Base-by-base conservation (phyloP, 2,888 invertebrate genomes). In the Drosophila ustulata region DNA sequence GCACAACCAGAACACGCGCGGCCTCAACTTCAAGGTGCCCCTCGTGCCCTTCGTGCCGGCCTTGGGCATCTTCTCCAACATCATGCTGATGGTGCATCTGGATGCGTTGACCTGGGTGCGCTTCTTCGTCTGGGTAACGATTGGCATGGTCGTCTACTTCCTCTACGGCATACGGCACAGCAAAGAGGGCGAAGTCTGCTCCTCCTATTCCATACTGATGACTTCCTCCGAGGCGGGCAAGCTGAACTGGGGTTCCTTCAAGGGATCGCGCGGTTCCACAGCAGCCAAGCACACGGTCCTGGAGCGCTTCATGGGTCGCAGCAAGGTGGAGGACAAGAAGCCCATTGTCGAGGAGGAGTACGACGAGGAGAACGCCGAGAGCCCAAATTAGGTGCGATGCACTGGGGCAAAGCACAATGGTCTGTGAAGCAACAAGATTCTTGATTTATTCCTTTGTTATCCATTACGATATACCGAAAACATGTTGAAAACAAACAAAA, bases 121-220 rank as follows among this genome's bases (percentile, higher is more conserved):
- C 41, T 97, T 97, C 90, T 94, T 96, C 79, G 95, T 97, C 49
- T 97, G 97, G 97, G 97, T 97, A 94, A 94, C 95, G 46, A 91
- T 97, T 65, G 97, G 97, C 95, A 92, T 97, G 91, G 92, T 96
- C 28, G 94, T 97, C 5, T 97, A 97, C 91, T 97, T 97, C 92
- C 92, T 96, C 1, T 97, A 97, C 91, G 97, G 97, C 4, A 96
- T 97, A 68, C 96, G 96, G 89, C 96, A 97, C 91, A 97, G 97
- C 92, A 96, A 96, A 91, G 95, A 97, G 80, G 95, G 96, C 39
- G 95, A 94, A 43, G 78, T 82, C 0, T 90, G 91, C 62, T 93
- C 94, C 11, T 94, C 94, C 26, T 95, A 95, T 88, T 94, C 95
- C 2, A 94, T 95, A 78, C 89, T 95, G 66, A 94, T 95, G 94